Evolutionary conservation across 2,113 vertebrate species (phyloP).

Genomic region (Campylomormyrus tamandua): DNA sequence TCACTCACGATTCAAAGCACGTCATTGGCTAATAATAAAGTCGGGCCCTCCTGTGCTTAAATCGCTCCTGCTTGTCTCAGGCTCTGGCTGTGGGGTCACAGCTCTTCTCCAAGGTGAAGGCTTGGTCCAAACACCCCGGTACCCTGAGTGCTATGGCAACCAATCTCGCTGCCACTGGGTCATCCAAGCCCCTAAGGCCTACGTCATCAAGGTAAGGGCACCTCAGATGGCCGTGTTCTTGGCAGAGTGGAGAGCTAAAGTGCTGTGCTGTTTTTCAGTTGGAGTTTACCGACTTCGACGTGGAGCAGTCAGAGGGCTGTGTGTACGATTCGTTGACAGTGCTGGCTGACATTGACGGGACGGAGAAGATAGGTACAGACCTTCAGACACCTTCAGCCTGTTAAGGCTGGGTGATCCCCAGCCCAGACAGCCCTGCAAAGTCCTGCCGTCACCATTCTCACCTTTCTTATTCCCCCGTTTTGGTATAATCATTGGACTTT

Average conservation of each 20-base stretch:
- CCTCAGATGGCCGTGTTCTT: not conserved
- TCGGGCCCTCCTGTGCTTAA: not conserved
- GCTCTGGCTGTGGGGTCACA: constrained; percentile 59
- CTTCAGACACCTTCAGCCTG: not conserved
- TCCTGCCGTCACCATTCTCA: not conserved
- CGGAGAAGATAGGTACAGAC: constrained; percentile 58
- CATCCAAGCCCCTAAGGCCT: constrained; percentile 58
- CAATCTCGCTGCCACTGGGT: constrained; percentile 66
- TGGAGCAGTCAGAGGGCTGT: constrained; percentile 69
- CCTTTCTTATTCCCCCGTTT: not conserved
- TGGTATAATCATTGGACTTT: not conserved
- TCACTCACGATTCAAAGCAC: not conserved
- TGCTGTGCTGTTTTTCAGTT: constrained; percentile 53
- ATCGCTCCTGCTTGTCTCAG: constrained; percentile 37
- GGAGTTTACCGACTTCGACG: constrained; percentile 63
- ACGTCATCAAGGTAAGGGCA: constrained; percentile 63
- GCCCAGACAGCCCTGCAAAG: not conserved
- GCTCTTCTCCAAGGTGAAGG: constrained; percentile 60
- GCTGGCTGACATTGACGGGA: constrained; percentile 57
- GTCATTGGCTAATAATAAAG: not conserved
- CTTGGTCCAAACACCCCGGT: constrained; percentile 57
- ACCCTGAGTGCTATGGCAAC: constrained; percentile 63
- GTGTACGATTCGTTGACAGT: constrained; percentile 60
- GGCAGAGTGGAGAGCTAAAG: not conserved
- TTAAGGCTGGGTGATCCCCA: not conserved